Percentiles rank a stretch among this genome's conserved stretches.
phyloP scores from a whole-genome alignment of 1,140 invertebrate genomes.

The Antheraea pernyi region DNA sequence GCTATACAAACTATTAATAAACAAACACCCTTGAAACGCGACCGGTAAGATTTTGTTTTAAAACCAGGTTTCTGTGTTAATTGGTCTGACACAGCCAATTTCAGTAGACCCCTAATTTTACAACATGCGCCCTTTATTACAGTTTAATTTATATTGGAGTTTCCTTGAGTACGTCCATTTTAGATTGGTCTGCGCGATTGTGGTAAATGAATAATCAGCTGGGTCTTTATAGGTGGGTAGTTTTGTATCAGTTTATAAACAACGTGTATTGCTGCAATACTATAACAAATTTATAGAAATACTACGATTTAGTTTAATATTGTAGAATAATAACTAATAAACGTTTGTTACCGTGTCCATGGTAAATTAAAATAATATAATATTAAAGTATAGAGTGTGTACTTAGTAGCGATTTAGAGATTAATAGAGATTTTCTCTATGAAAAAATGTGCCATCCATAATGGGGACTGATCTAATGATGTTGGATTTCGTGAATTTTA shows the following conservation, averaged over 20 bases:
- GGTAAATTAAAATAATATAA: no score
- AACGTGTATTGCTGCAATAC: neutral
- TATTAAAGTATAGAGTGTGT: no score
- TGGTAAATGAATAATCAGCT: neutral
- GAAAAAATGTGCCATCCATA: no score
- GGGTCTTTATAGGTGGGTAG: neutral
- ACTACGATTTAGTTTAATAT: no score
- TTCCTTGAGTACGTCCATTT: neutral
- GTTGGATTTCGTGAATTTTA: no score
- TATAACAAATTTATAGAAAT: neutral
- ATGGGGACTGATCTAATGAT: no score
- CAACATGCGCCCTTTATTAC: neutral
- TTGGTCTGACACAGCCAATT: neutral
- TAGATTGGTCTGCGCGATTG: neutral
- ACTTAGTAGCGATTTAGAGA: no score
- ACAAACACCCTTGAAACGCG: neutral
- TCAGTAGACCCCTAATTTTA: neutral
- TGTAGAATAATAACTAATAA: no score
- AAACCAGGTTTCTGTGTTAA: slow-evolving; percentile 1
- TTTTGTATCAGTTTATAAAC: slow-evolving; percentile 1
- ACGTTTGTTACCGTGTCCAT: no score
- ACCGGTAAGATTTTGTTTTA: neutral
- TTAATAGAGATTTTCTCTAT: no score
- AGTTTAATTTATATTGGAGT: neutral
- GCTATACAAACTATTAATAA: neutral